Evolutionary conservation across 1,140 invertebrate genomes (phyloP).

Genomic region (Mactra quadrangularis): DNA sequence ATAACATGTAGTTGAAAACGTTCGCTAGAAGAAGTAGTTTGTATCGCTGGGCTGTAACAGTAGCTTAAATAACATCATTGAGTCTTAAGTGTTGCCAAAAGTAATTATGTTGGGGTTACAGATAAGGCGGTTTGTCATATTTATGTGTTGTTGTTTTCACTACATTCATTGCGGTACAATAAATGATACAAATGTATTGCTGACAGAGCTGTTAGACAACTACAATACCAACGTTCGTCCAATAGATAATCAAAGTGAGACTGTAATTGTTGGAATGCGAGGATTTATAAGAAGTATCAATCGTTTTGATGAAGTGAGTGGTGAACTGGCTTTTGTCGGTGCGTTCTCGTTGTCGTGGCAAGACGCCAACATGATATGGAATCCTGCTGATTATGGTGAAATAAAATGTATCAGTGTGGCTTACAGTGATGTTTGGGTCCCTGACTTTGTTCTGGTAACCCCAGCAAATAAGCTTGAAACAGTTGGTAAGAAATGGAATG

Average conservation of each 20-base stretch:
- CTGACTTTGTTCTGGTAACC: background rate
- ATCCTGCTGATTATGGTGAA: background rate
- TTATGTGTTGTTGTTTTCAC: background rate
- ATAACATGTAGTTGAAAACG: too few species aligned
- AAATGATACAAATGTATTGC: conserved; percentile 11
- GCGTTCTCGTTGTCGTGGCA: background rate
- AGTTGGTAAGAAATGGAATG: conserved; percentile 18
- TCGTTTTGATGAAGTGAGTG: conserved; percentile 31
- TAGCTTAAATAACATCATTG: too few species aligned
- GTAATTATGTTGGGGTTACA: too few species aligned
- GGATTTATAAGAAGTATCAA: conserved; percentile 16
- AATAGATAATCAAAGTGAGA: conserved; percentile 19
- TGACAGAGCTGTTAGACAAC: background rate
- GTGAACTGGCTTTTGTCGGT: conserved; percentile 26
- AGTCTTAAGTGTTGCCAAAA: too few species aligned
- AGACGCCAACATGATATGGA: conserved; percentile 20
- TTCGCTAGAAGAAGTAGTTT: too few species aligned
- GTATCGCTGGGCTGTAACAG: too few species aligned
- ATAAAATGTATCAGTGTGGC: background rate
- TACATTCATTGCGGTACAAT: conserved; percentile 10
- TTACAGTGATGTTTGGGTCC: conserved; percentile 11
- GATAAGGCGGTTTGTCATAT: too few species aligned
- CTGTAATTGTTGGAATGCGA: conserved; percentile 9
- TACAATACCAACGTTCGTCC: conserved; percentile 47
- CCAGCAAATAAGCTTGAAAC: conserved; percentile 7